Percentiles rank a stretch among this genome's conserved stretches.
Conservation (phyloP, 2,888 invertebrate species). For the Diachrysia chrysitis region DNA sequence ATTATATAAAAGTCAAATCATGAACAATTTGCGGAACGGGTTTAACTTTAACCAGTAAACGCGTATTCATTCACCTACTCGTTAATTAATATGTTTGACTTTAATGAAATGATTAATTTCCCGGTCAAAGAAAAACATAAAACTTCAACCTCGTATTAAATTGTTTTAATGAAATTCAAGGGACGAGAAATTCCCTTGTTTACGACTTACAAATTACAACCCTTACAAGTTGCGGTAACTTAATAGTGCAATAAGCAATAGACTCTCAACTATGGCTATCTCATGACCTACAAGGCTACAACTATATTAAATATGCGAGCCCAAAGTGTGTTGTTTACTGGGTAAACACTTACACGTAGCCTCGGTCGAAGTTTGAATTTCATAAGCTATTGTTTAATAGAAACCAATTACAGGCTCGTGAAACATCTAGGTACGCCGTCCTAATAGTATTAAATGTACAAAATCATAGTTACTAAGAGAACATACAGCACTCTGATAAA, state of each 20-base stretch:
- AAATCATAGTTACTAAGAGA: neutral
- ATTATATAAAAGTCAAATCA: too few species aligned
- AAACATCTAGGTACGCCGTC: neutral
- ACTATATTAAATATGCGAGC: conserved; percentile 5
- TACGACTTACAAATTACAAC: conserved; percentile 16
- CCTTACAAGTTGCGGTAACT: conserved; percentile 13
- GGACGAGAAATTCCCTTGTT: conserved; percentile 8
- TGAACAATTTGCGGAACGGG: too few species aligned
- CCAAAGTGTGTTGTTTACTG: conserved; percentile 1
- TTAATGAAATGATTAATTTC: conserved; percentile 5
- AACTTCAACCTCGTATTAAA: conserved; percentile 3
- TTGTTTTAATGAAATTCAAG: conserved; percentile 10
- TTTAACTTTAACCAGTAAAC: neutral
- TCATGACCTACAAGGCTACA: conserved; percentile 3
- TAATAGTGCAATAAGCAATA: conserved; percentile 14
- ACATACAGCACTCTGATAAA: conserved; percentile 1
- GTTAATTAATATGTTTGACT: neutral
- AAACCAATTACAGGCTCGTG: conserved; percentile 1
- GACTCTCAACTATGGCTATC: conserved; percentile 5
- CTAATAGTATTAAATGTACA: neutral
- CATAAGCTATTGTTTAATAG: neutral
- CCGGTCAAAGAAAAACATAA: conserved; percentile 1
- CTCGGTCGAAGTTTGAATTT: neutral
- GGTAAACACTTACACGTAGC: conserved; percentile 2
- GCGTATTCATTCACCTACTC: neutral